Base-by-base conservation (phyloP, 2,797 vertebrate species). In the Coreius guichenoti region DNA sequence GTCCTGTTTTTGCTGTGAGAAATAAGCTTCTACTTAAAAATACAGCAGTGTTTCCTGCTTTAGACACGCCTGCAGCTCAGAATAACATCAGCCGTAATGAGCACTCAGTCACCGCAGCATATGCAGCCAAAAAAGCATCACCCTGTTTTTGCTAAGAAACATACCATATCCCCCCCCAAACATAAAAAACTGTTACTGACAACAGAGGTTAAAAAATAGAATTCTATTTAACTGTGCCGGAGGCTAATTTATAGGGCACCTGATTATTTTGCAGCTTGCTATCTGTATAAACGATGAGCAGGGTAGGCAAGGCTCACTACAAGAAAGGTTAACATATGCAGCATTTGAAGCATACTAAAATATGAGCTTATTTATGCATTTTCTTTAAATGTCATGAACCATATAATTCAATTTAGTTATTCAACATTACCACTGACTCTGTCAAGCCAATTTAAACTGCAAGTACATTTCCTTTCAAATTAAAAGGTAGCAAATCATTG, bases 21-120 rank as follows among this genome's bases (percentile, higher is more conserved):
- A 97, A 95, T 94, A 96, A 96, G 95, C 96, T 94, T 93, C 94
- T 94, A 95, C 96, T 97, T 96, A 96, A 96, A 98, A 95, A 98
- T 98, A 98, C 97, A 97, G 95, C 91, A 92, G 93, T 94, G 95
- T 97, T 98, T 98, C 97, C 97, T 97, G 95, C 96, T 98, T 97
- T 97, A 97, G 96, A 96, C 95, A 93, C 94, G 95, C 95, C 96
- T 96, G 93, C 92, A 93, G 95, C 96, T 96, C 97, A 97, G 97
- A 99, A 98, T 98, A 99, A 97, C 96, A 95, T 94, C 96, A 95
- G 96, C 96, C 96, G 97, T 97, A 97, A 95, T 95, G 93, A 94
- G 93, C 94, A 94, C 94, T 92, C 94, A 94, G 93, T 80, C 93
- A 86, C 92, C 93, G 94, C 93, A 95, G 94, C 92, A 91, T 93